A percentile compares a stretch with the other conserved stretches of the same genome.
Conservation (phyloP, 2,888 invertebrate genomes). For the Eueremaeus valkanovi region DNA sequence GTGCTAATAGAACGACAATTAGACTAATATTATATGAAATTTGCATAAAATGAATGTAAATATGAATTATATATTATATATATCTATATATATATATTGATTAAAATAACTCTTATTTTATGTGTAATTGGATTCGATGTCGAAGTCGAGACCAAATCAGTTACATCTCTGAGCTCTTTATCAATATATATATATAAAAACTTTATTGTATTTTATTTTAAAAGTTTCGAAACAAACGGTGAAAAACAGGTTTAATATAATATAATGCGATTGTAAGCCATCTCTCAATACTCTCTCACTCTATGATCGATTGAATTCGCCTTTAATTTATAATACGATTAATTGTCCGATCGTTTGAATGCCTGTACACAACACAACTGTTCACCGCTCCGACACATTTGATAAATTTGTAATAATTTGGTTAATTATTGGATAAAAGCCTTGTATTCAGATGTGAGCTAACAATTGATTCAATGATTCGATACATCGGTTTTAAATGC, state of each 20-base stretch:
- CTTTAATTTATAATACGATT: conserved; percentile 19
- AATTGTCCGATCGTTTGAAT: background rate
- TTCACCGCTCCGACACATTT: background rate
- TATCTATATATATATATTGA: conserved; percentile 5
- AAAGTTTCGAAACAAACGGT: background rate
- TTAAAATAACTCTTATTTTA: conserved; percentile 14
- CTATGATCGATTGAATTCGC: background rate
- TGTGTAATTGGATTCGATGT: conserved; percentile 13
- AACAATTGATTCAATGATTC: background rate
- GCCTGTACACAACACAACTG: background rate
- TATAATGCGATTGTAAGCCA: background rate
- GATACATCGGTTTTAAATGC: background rate
- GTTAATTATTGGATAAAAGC: background rate
- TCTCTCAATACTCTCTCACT: conserved; percentile 20
- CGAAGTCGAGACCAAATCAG: conserved; percentile 17
- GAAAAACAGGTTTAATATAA: background rate
- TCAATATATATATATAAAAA: no score
- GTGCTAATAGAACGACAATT: no score
- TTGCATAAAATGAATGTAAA: background rate
- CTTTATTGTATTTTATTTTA: background rate
- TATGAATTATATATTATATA: conserved; percentile 5
- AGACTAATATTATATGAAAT: background rate
- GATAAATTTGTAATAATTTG: background rate
- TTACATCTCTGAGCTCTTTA: background rate
- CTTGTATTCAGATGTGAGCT: background rate